These are phyloP conservation scores for Euleptes europaea DNA, from an alignment of 2,113 vertebrate genomes.

Conservation along the genomic window DNA sequence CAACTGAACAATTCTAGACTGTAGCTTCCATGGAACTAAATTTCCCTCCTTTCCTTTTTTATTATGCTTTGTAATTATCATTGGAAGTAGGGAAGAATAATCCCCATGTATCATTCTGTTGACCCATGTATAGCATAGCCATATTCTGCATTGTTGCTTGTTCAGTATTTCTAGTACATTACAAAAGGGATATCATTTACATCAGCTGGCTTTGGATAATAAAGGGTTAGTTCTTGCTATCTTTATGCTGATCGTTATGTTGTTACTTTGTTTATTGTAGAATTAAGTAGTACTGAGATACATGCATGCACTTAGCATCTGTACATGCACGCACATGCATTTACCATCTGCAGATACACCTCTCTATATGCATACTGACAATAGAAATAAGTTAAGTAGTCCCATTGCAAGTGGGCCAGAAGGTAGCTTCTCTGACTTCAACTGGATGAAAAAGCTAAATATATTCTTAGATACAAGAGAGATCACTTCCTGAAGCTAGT, in stretches of 20 bases:
- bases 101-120: not conserved
- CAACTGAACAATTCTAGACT: too few species aligned
- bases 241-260: not conserved
- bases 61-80: not conserved
- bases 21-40: too few species aligned
- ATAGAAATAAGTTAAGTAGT: not conserved
- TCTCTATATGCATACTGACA: not conserved
- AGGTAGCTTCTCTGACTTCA: not conserved
- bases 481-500: not conserved
- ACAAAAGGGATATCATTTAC: not conserved
- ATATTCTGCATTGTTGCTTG: not conserved
- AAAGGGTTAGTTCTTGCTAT: not conserved
- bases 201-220: not conserved
- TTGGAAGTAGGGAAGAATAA: not conserved
- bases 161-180: not conserved
- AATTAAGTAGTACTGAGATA: not conserved
- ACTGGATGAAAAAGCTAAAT: not conserved
- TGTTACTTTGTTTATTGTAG: not conserved
- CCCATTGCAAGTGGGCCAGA: not conserved
- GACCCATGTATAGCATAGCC: not conserved
- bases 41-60: too few species aligned
- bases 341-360: not conserved
- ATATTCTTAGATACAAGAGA: not conserved
- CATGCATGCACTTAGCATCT: not conserved
- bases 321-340: not conserved